Evolutionary conservation across 2,888 invertebrate genomes (phyloP).

Genomic region (Brachylomia viminalis): DNA sequence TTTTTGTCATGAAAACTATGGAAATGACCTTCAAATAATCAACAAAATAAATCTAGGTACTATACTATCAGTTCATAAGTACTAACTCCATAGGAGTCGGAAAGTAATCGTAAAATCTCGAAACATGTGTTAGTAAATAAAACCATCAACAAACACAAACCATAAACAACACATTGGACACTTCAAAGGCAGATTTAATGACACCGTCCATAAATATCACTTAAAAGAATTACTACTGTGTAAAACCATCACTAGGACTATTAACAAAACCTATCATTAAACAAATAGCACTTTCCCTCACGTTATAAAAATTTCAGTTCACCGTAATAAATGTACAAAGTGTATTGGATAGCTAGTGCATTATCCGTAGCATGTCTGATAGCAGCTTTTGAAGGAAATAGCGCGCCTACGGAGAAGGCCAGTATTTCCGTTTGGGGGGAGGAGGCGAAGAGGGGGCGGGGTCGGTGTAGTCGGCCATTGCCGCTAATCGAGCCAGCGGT

Average conservation of each 20-base stretch:
- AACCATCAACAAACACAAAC: constrained; percentile 21
- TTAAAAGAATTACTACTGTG: constrained; percentile 43
- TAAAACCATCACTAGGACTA: constrained; percentile 45
- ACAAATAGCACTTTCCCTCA: constrained; percentile 35
- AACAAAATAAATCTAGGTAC: background rate
- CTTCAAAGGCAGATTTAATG: constrained; percentile 46
- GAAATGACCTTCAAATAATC: background rate
- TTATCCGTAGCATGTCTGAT: constrained; percentile 77
- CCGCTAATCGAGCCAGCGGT: constrained; percentile 67
- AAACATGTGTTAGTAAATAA: constrained; percentile 26
- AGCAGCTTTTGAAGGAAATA: constrained; percentile 76
- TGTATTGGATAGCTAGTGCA: constrained; percentile 69
- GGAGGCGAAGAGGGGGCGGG: constrained; percentile 30
- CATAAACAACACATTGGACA: constrained; percentile 33
- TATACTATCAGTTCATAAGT: background rate
- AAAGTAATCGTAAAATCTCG: background rate
- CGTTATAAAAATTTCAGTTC: constrained; percentile 55
- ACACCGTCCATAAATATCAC: constrained; percentile 35
- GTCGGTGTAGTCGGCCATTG: constrained; percentile 47
- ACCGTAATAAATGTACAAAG: constrained; percentile 56
- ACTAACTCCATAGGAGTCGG: background rate
- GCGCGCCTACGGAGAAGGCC: constrained; percentile 73
- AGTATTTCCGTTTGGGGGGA: constrained; percentile 66
- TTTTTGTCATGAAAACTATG: background rate
- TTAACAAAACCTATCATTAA: constrained; percentile 56